Percentiles rank a stretch among this genome's conserved stretches.
These are phyloP conservation scores for Sycobia sp. DNA, from an alignment of 1,140 invertebrate genomes.

Conservation along the genomic window DNA sequence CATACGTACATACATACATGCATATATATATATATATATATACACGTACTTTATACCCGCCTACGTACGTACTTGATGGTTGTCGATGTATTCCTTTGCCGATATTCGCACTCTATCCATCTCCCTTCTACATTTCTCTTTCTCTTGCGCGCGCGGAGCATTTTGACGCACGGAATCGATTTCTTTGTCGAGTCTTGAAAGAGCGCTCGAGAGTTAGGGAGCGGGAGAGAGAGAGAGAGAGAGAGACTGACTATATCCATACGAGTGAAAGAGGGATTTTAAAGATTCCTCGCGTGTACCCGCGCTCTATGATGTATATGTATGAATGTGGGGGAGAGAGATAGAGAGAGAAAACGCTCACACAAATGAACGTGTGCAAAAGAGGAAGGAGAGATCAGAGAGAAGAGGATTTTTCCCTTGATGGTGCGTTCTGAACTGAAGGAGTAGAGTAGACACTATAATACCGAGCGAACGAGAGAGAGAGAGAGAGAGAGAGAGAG, in stretches of 20 bases:
- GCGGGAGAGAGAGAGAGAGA: constrained; percentile 17
- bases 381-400: background rate
- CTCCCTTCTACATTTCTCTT: too few species aligned
- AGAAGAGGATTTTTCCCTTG: constrained; percentile 8
- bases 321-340: background rate
- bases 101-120: background rate
- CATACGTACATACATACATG: too few species aligned
- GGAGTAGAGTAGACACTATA: background rate
- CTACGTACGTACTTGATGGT: background rate
- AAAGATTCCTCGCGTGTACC: constrained; percentile 23
- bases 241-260: background rate
- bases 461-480: too few species aligned
- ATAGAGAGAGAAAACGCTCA: too few species aligned
- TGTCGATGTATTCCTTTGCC: background rate
- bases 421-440: too few species aligned
- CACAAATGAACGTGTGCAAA: too few species aligned
- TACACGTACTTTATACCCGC: too few species aligned
- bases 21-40: too few species aligned
- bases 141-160: constrained; percentile 18
- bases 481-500: too few species aligned
- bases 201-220: too few species aligned
- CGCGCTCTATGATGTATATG: constrained; percentile 11
- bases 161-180: constrained; percentile 35
- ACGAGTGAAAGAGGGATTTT: constrained; percentile 25
- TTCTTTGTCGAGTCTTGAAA: constrained; percentile 35